Percentiles rank a stretch among this genome's conserved stretches.
Conservation (phyloP, 2,113 vertebrate genomes). For the Probosciger aterrimus region DNA sequence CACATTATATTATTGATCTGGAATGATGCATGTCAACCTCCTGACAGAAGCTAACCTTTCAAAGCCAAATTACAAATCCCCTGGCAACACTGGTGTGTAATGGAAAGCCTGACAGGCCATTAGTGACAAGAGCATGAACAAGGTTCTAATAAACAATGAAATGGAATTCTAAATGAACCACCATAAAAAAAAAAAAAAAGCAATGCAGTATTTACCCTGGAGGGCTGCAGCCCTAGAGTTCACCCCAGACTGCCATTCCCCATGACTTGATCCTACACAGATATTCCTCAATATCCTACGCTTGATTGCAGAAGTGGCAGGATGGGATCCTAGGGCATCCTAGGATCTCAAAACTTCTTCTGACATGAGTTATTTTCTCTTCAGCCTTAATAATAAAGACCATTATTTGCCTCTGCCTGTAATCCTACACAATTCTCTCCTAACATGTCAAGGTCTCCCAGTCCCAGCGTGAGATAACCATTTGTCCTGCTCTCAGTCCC, state of each 20-base stretch:
- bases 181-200: not conserved
- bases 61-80: not conserved
- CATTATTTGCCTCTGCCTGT: not conserved
- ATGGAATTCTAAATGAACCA: not conserved
- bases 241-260: not conserved
- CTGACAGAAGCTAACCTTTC: not conserved
- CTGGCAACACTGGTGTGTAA: not conserved
- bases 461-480: not conserved
- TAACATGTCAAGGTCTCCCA: not conserved
- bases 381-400: not conserved
- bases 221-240: not conserved
- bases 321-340: not conserved
- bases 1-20: not conserved
- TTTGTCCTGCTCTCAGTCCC: not conserved
- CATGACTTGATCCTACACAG: not conserved
- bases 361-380: not conserved
- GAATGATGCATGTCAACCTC: not conserved
- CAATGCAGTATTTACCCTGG: not conserved
- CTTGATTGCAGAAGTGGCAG: not conserved
- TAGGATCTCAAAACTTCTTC: not conserved
- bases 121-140: not conserved
- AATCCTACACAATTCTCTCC: not conserved
- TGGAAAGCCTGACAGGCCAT: not conserved
- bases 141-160: not conserved
- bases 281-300: not conserved